These are phyloP conservation scores for Pagetopsis macropterus DNA, from an alignment of 2,797 vertebrate genomes.

Conservation along the genomic window DNA sequence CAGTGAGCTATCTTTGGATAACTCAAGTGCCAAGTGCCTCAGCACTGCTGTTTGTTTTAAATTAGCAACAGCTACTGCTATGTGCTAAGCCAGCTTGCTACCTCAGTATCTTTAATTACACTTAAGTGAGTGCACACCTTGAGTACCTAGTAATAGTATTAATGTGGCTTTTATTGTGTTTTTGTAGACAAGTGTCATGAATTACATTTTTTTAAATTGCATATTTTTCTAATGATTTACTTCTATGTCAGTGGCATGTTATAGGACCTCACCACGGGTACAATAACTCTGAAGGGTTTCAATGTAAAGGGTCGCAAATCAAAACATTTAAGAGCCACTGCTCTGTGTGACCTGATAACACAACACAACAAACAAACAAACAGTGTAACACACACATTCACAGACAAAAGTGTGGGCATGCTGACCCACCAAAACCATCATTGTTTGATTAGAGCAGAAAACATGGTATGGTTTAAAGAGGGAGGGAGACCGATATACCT, in stretches of 20 bases:
- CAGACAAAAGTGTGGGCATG: conserved; percentile 47
- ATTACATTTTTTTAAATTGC: too few species aligned
- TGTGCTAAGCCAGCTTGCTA: too few species aligned
- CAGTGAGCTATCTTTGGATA: conserved; percentile 12
- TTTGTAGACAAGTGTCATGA: too few species aligned
- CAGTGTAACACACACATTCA: neutral
- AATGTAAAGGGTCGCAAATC: conserved; percentile 1
- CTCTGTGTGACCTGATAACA: conserved; percentile 8
- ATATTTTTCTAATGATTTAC: too few species aligned
- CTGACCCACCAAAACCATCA: conserved; percentile 56
- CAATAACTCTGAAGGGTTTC: neutral
- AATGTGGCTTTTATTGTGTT: too few species aligned
- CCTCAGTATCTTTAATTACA: too few species aligned
- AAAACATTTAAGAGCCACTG: too few species aligned
- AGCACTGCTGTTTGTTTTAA: neutral
- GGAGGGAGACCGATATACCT: neutral
- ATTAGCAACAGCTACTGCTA: too few species aligned
- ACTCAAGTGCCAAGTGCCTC: neutral
- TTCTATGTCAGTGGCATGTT: too few species aligned
- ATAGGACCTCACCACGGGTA: too few species aligned
- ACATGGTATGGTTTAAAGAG: conserved; percentile 52
- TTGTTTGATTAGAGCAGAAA: conserved; percentile 67
- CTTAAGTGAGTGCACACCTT: too few species aligned
- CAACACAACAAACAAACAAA: conserved; percentile 1
- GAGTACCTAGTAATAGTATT: too few species aligned